These are phyloP conservation scores for Acleris laterana DNA, from an alignment of 2,888 invertebrate genomes.

Conservation along the genomic window DNA sequence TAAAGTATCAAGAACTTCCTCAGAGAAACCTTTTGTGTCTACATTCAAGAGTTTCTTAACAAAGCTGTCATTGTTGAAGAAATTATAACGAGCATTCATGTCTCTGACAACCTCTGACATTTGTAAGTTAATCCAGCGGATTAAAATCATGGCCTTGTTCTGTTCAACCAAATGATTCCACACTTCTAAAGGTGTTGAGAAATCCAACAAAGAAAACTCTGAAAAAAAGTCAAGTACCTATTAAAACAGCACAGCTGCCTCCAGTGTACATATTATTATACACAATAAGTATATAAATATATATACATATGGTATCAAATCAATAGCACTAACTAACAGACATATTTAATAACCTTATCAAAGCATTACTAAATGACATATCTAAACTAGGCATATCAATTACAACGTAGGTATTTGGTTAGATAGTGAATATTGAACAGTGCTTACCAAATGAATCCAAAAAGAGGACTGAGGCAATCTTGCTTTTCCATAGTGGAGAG, in stretches of 20 bases:
- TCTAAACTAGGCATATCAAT: conserved; percentile 1
- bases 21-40: conserved; percentile 70
- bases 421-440: conserved; percentile 14
- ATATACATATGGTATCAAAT: background rate
- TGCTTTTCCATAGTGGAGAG: conserved; percentile 80
- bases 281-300: background rate
- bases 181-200: conserved; percentile 78
- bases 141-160: conserved; percentile 84
- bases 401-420: conserved; percentile 9
- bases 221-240: conserved; percentile 33
- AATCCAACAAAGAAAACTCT: conserved; percentile 81
- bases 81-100: conserved; percentile 75
- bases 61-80: conserved; percentile 75
- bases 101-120: conserved; percentile 79
- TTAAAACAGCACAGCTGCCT: background rate
- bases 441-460: conserved; percentile 84
- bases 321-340: conserved; percentile 1
- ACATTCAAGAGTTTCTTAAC: conserved; percentile 71
- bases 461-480: conserved; percentile 83
- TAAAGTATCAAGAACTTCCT: conserved; percentile 69
- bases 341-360: conserved; percentile 24
- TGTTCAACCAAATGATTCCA: conserved; percentile 86
- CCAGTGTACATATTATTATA: too few relatives aligned
- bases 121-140: conserved; percentile 85
- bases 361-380: conserved; percentile 17